Percentiles rank a stretch among this genome's conserved stretches.
phyloP scores from a whole-genome alignment of 2,888 invertebrate species.

The Andrena trimmerana region DNA sequence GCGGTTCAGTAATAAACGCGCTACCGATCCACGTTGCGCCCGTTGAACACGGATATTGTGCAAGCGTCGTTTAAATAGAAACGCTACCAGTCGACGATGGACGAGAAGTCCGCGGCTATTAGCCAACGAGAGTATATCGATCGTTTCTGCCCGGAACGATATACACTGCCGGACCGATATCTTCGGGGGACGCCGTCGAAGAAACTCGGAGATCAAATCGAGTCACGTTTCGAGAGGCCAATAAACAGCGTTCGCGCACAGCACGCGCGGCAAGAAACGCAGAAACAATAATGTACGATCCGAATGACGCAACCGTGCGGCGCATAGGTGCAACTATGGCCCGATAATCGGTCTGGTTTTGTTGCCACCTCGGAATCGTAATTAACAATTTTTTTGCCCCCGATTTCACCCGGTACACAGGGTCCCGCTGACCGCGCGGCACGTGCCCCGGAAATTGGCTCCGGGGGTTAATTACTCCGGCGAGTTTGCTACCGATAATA shows the following conservation, averaged over 20 bases:
- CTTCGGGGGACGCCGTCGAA: conserved; percentile 23
- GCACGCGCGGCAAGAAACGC: conserved; percentile 28
- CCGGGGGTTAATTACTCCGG: conserved; percentile 49
- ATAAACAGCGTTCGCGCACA: conserved; percentile 44
- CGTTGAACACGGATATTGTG: conserved; percentile 48
- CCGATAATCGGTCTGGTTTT: conserved; percentile 46
- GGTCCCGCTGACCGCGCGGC: conserved; percentile 2
- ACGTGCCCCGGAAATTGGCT: conserved; percentile 58
- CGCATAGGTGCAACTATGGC: conserved; percentile 36
- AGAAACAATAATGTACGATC: conserved; percentile 39
- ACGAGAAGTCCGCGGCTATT: conserved; percentile 31
- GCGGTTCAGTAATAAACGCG: conserved; percentile 16
- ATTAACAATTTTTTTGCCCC: conserved; percentile 36
- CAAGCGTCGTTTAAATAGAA: conserved; percentile 51
- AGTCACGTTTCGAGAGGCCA: conserved; percentile 58
- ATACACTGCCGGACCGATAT: conserved; percentile 19
- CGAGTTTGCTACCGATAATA: conserved; percentile 50
- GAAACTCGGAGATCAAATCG: conserved; percentile 46
- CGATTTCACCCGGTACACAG: neutral
- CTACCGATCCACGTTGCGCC: conserved; percentile 26
- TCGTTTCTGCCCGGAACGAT: conserved; percentile 25
- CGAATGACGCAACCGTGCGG: neutral
- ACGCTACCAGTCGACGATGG: conserved; percentile 30
- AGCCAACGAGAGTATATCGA: conserved; percentile 38
- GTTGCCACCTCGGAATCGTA: conserved; percentile 37